phyloP scores from a whole-genome alignment of 1,140 invertebrate genomes.

The Holotrichia oblita region DNA sequence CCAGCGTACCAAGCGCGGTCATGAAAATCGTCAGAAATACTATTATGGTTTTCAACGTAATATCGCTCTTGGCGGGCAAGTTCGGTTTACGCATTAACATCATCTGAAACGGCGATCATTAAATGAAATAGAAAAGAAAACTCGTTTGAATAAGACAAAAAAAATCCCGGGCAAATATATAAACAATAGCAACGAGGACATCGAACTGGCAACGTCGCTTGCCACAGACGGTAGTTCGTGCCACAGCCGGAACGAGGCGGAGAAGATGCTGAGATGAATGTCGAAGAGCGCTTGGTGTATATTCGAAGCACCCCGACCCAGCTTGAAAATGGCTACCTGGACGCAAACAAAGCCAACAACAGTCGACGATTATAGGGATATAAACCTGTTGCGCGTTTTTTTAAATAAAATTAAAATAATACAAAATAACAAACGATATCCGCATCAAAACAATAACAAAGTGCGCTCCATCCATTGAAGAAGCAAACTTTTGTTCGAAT shows the following conservation, averaged over 20 bases:
- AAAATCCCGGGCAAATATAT: conserved; percentile 43
- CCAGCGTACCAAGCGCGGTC: not conserved
- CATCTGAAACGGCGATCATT: too few relatives aligned
- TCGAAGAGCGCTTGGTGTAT: conserved; percentile 5
- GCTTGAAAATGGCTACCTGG: conserved; percentile 57
- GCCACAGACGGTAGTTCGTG: conserved; percentile 40
- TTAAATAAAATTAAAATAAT: not conserved
- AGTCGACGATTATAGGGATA: not conserved
- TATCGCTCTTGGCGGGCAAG: too few relatives aligned
- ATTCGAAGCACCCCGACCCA: conserved; percentile 43
- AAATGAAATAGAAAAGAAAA: too few relatives aligned
- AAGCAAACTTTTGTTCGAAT: not conserved
- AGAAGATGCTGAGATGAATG: conserved; percentile 32
- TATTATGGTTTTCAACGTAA: too few relatives aligned
- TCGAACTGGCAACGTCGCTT: conserved; percentile 49
- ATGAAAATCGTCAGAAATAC: too few relatives aligned
- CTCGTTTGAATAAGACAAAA: too few relatives aligned
- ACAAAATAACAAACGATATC: not conserved
- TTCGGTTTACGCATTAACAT: too few relatives aligned
- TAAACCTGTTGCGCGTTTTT: conserved; percentile 53
- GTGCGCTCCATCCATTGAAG: too few relatives aligned
- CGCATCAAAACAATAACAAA: conserved; percentile 15
- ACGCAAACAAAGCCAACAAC: conserved; percentile 48
- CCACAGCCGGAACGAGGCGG: conserved; percentile 41
- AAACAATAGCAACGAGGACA: conserved; percentile 43